phyloP scores from a whole-genome alignment of 2,797 vertebrate genomes.

The Ctenosaura bakeri region DNA sequence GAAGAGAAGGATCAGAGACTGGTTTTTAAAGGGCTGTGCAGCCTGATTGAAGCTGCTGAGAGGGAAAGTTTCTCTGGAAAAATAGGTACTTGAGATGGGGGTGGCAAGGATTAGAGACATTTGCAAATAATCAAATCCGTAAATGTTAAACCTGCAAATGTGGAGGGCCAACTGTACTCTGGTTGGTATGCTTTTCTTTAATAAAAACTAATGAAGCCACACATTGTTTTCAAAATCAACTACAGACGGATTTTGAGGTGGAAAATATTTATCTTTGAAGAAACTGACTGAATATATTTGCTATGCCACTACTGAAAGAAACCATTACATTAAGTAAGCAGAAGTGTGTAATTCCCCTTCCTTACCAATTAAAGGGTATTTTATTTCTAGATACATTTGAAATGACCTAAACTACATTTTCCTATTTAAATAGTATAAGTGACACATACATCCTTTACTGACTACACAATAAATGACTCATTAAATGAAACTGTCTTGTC shows the following conservation, averaged over 20 bases:
- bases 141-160: too few species aligned
- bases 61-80: too few species aligned
- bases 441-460: conserved; percentile 13
- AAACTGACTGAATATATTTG: not conserved
- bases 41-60: too few species aligned
- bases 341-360: not conserved
- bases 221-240: not conserved
- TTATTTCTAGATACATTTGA: not conserved
- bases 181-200: not conserved
- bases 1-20: too few species aligned
- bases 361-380: not conserved
- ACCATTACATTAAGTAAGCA: not conserved
- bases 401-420: not conserved
- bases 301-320: conserved; percentile 5
- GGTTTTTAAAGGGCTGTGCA: too few species aligned
- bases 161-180: not conserved
- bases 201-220: not conserved
- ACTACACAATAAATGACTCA: conserved; percentile 45
- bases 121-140: too few species aligned
- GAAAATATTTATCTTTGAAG: not conserved
- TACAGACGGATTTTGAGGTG: not conserved
- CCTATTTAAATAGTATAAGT: not conserved
- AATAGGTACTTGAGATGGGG: too few species aligned
- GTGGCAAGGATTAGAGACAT: too few species aligned
- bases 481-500: conserved; percentile 38